A percentile compares a stretch with the other conserved stretches of the same genome.
These are phyloP conservation scores for Erethizon dorsatum DNA, from an alignment of 2,797 vertebrate species.

Conservation along the genomic window DNA sequence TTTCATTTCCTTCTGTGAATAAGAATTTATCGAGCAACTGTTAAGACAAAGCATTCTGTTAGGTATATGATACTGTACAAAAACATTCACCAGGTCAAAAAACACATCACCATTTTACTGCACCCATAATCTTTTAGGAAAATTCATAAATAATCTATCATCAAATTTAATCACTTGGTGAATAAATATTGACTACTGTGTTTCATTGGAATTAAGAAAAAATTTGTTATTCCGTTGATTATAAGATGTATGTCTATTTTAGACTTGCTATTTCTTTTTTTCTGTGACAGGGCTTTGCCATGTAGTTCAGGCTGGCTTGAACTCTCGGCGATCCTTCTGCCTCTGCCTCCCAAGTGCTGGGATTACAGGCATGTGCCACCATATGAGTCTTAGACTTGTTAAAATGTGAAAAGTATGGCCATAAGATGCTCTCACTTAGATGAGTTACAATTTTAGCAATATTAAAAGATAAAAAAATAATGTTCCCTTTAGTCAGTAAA, in stretches of 20 bases:
- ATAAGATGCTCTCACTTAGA: slow-evolving; percentile 54
- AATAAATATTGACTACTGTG: neutral
- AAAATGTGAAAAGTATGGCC: slow-evolving; percentile 45
- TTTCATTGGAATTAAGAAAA: slow-evolving; percentile 42
- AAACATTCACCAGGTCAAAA: neutral
- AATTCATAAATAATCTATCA: neutral
- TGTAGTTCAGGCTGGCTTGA: neutral
- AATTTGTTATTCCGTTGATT: neutral
- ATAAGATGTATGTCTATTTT: neutral
- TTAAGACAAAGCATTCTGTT: neutral
- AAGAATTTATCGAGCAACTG: slow-evolving; percentile 66
- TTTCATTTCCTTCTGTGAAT: slow-evolving; percentile 15
- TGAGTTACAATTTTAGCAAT: slow-evolving; percentile 24
- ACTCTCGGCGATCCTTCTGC: neutral
- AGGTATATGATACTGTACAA: neutral
- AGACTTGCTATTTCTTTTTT: neutral
- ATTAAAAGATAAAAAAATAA: slow-evolving; percentile 21
- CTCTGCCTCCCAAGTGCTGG: neutral
- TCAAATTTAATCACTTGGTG: slow-evolving; percentile 1
- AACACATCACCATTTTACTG: slow-evolving; percentile 26
- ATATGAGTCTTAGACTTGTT: neutral
- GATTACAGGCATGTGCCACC: neutral
- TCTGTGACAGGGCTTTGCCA: neutral
- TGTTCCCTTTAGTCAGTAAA: slow-evolving; percentile 46
- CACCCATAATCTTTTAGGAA: slow-evolving; percentile 14